Evolutionary conservation across 2,797 vertebrate species (phyloP).

Genomic region (Australoheros facetus): DNA sequence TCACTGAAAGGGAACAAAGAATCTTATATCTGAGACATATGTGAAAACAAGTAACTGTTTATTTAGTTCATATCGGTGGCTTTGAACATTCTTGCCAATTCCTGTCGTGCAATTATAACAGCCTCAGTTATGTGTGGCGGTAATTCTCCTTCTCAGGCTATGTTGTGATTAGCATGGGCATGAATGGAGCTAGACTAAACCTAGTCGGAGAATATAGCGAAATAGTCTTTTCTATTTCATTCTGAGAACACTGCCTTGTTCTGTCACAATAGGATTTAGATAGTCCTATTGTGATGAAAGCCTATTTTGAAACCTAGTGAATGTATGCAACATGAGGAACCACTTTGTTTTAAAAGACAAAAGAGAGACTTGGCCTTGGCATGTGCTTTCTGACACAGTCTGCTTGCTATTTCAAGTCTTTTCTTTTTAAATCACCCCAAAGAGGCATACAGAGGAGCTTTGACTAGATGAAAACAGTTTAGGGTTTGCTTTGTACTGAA

Average conservation of each 20-base stretch:
- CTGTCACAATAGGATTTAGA: conserved; percentile 79
- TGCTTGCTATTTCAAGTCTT: conserved; percentile 66
- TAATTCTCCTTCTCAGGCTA: conserved; percentile 67
- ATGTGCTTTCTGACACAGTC: conserved; percentile 68
- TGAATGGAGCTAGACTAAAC: conserved; percentile 81
- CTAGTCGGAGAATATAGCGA: conserved; percentile 65
- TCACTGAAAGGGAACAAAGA: conserved; percentile 23
- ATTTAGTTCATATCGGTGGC: conserved; percentile 56
- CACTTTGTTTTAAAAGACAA: conserved; percentile 79
- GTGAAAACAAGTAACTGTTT: conserved; percentile 40
- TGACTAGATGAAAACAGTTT: conserved; percentile 54
- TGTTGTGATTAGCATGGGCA: conserved; percentile 71
- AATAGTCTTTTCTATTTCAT: conserved; percentile 66
- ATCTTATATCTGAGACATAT: conserved; percentile 44
- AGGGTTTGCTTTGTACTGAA: conserved; percentile 49
- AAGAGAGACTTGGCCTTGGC: conserved; percentile 69
- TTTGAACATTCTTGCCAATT: conserved; percentile 58
- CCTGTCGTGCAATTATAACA: conserved; percentile 75
- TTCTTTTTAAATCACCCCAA: conserved; percentile 70
- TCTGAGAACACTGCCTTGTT: conserved; percentile 73
- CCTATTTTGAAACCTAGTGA: conserved; percentile 75
- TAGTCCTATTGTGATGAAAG: conserved; percentile 75
- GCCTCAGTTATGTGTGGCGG: conserved; percentile 74
- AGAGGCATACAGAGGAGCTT: conserved; percentile 43
- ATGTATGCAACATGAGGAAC: conserved; percentile 73